phyloP scores from a whole-genome alignment of 2,888 invertebrate genomes.

The Lepidocyrtoides sp. region DNA sequence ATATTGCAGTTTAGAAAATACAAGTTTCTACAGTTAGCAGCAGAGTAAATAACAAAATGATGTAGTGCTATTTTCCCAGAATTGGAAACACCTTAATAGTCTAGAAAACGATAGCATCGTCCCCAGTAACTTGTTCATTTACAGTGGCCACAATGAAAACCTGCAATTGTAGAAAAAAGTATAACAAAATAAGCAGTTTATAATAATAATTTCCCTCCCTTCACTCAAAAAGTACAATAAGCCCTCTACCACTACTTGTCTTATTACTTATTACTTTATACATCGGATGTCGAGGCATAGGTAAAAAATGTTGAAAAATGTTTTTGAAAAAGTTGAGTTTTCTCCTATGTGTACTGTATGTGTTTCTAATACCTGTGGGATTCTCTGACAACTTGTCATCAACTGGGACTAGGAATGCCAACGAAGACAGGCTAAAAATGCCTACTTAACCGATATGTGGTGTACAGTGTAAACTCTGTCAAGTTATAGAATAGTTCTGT shows the following conservation, averaged over 20 bases:
- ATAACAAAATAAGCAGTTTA: background rate
- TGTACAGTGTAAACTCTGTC: background rate
- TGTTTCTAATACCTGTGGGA: slow-evolving; percentile 55
- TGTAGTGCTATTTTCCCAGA: background rate
- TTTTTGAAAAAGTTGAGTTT: background rate
- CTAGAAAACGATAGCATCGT: background rate
- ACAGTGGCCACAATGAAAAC: background rate
- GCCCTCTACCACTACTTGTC: background rate
- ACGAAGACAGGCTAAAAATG: background rate
- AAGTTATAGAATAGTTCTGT: background rate
- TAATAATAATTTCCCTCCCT: background rate
- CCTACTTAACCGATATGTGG: background rate
- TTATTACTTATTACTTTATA: background rate
- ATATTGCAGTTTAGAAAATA: background rate
- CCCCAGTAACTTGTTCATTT: background rate
- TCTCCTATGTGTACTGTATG: background rate
- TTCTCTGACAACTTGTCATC: slow-evolving; percentile 60
- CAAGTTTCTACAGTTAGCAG: background rate
- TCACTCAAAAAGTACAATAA: background rate
- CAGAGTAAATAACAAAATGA: background rate
- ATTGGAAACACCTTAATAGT: background rate
- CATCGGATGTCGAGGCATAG: background rate
- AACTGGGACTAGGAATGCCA: slow-evolving; percentile 35
- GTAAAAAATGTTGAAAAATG: background rate
- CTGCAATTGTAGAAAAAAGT: background rate